Base-by-base conservation (phyloP, 2,797 vertebrate species). In the Rallus crepitans region DNA sequence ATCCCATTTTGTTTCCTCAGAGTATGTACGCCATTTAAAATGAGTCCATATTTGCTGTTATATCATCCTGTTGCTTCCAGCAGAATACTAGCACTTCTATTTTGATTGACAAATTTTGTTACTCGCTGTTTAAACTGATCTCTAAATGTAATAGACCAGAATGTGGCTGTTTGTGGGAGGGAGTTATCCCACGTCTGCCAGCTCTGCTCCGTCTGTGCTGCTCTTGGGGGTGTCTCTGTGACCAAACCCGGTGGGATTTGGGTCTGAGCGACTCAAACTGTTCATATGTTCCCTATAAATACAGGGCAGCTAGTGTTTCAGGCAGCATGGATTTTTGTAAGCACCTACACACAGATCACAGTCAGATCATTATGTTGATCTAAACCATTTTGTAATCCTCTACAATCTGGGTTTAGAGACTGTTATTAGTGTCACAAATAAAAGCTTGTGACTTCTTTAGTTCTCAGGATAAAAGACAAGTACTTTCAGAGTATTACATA, bases 361-460 rank as follows among this genome's bases (percentile, higher is more conserved):
- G 86, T 94, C 90, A 82, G 94, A 95, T 95, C 86, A 85, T 93
- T 89, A 33, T 92, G 93, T 93, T 96, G 90, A 90, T 89, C 93
- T 95, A 91, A 96, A 96, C 57, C 86, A 71, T 96, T 96, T 96
- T 95, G 93, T 96, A 97, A 97, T 97, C 96, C 95, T 95, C 93
- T 94, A 17, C 94, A 94, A 94, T 95, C 96, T 94, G 93, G 91
- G 89, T 97, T 96, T 95, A 96, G 92, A 92, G 96, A 71, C 90
- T 94, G 94, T 95, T 94, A 94, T 95, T 95, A 95, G 92, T 95
- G 94, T 97, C 96, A 90, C 96, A 93, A 95, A 96, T 96, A 94
- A 94, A 95, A 94, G 95, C 96, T 92, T 92, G 87, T 87, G 95
- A 71, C 90, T 87, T 94, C 88, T 94, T 85, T 89, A 82, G 83